Base-by-base conservation (phyloP, 2,888 invertebrate species). In the Helicoverpa assulta region DNA sequence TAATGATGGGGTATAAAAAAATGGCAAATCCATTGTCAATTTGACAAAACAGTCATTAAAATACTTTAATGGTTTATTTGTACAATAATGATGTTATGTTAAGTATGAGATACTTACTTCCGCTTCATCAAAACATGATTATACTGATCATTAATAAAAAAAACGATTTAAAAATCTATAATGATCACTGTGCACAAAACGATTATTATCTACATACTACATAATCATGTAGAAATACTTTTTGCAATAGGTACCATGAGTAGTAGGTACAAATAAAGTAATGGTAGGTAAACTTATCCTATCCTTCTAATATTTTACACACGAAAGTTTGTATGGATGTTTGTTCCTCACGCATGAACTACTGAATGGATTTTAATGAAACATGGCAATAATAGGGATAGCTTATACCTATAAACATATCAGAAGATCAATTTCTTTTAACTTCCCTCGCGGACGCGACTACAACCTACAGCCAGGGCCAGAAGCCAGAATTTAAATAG, bases 101-200 rank as follows among this genome's bases (percentile, higher is more conserved):
- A 68, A 52, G 51, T 51, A 56, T 5, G 12, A 50, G 7, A 40
- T 26, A 60, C n/a, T 19, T 26, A 60, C 50, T 70, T 70, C 60
- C 65, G 52, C 52, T 57, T 74, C 50, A 70, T 70, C 57, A 53
- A 57, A 60, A 57, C 7, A 26, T 47, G 54, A 73, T 68, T 40
- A 61, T 21, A 67, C 8, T 0, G 1, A 4, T 8, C 21, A 62
- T 68, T 68, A 12, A 43, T 12, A 47, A 47, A 12, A 19, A 62
- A 69, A 57, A 12, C 16, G 5, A 26, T 57, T 60, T 8, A n/a
- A 67, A 64, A 37, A 37, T 64, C 12, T 54, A 50, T 56, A 72
- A 72, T 60, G 19, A 60, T 60, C 8, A 55, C 8, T 37, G 14
- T 50, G 14, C 10, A 58, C 29, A 71, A 58, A 47, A 72, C 47